Evolutionary conservation across 2,888 invertebrate genomes (phyloP).

Genomic region (Syritta pipiens): DNA sequence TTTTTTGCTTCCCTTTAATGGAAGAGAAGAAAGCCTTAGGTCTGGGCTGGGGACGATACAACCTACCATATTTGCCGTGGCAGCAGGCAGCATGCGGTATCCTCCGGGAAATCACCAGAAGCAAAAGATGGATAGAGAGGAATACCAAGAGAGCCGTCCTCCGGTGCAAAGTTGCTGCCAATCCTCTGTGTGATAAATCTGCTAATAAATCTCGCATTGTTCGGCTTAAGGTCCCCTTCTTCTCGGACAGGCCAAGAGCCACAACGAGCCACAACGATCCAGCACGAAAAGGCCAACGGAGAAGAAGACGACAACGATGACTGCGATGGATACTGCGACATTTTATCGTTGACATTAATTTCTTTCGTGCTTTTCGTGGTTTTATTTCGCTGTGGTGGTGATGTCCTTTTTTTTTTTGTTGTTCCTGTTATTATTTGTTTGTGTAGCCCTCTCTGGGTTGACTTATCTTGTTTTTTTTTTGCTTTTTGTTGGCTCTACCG

Average conservation of each 20-base stretch:
- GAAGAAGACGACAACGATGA: constrained; percentile 59
- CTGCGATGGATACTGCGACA: constrained; percentile 67
- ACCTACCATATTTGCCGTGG: constrained; percentile 44
- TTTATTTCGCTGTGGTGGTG: constrained; percentile 46
- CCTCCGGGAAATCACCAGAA: constrained; percentile 43
- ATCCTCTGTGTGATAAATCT: constrained; percentile 70
- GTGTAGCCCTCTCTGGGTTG: constrained; percentile 24
- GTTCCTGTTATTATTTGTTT: constrained; percentile 62
- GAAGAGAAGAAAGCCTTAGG: too few species aligned
- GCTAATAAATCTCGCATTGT: constrained; percentile 71
- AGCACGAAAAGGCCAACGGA: neutral
- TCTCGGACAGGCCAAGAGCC: constrained; percentile 23
- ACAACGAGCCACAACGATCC: constrained; percentile 10
- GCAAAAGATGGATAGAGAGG: constrained; percentile 8
- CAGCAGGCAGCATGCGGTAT: too few species aligned
- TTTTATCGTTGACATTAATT: constrained; percentile 69
- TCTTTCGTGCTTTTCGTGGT: constrained; percentile 42
- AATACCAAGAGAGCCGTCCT: constrained; percentile 31
- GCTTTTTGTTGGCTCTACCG: constrained; percentile 30
- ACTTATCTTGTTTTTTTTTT: constrained; percentile 12
- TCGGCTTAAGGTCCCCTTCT: constrained; percentile 45
- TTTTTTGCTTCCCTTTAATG: constrained; percentile 54
- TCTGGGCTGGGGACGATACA: too few species aligned
- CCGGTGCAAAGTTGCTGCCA: constrained; percentile 59
- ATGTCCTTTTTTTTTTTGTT: constrained; percentile 38